Conservation (phyloP, 2,888 invertebrate genomes). For the Eupithecia subumbrata region DNA sequence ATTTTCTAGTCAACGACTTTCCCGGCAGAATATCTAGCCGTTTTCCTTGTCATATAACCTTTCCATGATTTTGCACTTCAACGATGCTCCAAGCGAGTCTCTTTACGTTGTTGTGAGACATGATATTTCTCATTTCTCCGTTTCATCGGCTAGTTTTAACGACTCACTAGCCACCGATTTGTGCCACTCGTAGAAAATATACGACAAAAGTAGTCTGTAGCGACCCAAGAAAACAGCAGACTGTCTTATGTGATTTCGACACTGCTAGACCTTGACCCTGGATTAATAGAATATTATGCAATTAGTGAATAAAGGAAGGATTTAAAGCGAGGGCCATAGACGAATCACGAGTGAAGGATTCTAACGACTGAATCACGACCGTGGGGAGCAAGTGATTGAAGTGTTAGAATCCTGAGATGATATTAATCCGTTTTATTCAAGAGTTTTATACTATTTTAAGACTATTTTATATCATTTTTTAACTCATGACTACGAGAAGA, state of each 20-base stretch:
- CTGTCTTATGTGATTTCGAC: too few species aligned
- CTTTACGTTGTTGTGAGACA: background rate
- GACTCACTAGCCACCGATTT: background rate
- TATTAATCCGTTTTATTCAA: too few species aligned
- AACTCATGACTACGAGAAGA: too few species aligned
- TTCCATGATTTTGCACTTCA: background rate
- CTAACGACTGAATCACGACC: too few species aligned
- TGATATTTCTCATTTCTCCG: background rate
- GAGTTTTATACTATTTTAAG: too few species aligned
- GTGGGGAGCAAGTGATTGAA: too few species aligned
- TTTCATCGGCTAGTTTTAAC: background rate
- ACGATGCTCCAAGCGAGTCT: background rate
- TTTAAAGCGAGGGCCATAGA: too few species aligned
- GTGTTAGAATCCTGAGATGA: too few species aligned
- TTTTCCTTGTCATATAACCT: conserved; percentile 5
- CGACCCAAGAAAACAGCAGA: background rate
- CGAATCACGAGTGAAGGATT: too few species aligned
- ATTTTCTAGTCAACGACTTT: background rate
- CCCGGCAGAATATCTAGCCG: background rate
- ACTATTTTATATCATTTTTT: too few species aligned
- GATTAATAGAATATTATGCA: background rate
- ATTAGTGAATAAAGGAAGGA: too few species aligned
- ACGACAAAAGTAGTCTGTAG: background rate
- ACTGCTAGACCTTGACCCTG: too few species aligned
- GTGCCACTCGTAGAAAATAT: background rate